Evolutionary conservation across 2,113 vertebrate genomes (phyloP).

Genomic region (Sapajus apella): DNA sequence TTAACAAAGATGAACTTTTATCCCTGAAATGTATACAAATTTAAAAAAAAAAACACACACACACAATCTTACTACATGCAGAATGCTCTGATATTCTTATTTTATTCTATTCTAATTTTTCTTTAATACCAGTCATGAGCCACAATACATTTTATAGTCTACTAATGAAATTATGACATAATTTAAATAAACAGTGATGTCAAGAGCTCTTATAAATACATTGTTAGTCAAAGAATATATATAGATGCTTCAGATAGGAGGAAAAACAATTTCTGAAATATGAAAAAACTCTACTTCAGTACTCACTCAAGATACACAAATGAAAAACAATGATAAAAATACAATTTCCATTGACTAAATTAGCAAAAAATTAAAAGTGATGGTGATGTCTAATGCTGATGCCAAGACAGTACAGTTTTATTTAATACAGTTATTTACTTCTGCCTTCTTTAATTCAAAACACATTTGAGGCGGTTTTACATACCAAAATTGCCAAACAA

Average conservation of each 20-base stretch:
- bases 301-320: neutral
- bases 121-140: neutral
- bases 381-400: neutral
- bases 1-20: neutral
- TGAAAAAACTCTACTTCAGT: neutral
- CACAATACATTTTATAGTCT: neutral
- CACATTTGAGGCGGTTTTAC: constrained; percentile 12
- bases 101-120: neutral
- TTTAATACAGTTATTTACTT: neutral
- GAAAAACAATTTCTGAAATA: neutral
- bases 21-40: neutral
- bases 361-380: neutral
- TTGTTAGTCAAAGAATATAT: neutral
- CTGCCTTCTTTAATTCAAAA: constrained; percentile 13
- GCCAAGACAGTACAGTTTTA: neutral
- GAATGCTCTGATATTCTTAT: neutral
- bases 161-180: neutral
- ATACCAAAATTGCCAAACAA: neutral
- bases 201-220: constrained; percentile 7
- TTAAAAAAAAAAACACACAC: neutral
- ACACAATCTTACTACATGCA: neutral
- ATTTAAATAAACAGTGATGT: neutral
- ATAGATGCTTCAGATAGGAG: neutral
- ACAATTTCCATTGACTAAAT: constrained; percentile 1
- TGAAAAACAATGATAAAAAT: neutral